phyloP scores from a whole-genome alignment of 1,140 invertebrate species.

The Akabosia matsudoensis region DNA sequence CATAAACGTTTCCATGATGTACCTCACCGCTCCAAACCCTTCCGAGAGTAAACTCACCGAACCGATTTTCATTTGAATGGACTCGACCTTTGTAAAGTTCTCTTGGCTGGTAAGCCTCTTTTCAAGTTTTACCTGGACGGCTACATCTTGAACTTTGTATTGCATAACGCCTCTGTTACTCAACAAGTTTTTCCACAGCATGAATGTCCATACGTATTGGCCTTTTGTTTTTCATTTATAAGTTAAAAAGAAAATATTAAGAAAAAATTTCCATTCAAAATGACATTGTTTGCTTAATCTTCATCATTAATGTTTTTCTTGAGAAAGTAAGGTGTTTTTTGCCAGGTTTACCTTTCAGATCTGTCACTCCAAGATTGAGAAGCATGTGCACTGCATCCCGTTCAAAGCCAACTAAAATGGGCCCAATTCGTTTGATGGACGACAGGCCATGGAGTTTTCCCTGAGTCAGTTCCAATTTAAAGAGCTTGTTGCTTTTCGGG shows the following conservation, averaged over 20 bases:
- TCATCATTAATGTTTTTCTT: not conserved
- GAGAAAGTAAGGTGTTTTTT: too few relatives aligned
- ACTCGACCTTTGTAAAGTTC: not conserved
- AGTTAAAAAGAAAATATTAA: too few relatives aligned
- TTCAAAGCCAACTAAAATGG: constrained; percentile 8
- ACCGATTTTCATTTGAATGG: not conserved
- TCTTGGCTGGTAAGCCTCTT: not conserved
- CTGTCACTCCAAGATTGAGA: not conserved
- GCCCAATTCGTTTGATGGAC: not conserved
- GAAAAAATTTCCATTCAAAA: too few relatives aligned
- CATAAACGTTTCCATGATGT: constrained; percentile 14
- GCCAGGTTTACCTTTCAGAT: constrained; percentile 6
- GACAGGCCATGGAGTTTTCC: constrained; percentile 4
- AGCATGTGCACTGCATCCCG: constrained; percentile 12
- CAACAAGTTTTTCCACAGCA: constrained; percentile 1
- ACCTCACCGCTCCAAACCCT: constrained; percentile 5
- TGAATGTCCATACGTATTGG: not conserved
- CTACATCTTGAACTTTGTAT: not conserved
- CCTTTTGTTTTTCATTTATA: too few relatives aligned
- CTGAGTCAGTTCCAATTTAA: constrained; percentile 7
- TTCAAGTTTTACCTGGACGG: constrained; percentile 1
- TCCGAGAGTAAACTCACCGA: not conserved
- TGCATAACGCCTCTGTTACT: not conserved
- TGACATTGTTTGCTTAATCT: too few relatives aligned
- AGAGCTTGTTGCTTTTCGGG: not conserved